Base-by-base conservation (phyloP, 2,888 invertebrate species). In the Synanthedon myopaeformis region DNA sequence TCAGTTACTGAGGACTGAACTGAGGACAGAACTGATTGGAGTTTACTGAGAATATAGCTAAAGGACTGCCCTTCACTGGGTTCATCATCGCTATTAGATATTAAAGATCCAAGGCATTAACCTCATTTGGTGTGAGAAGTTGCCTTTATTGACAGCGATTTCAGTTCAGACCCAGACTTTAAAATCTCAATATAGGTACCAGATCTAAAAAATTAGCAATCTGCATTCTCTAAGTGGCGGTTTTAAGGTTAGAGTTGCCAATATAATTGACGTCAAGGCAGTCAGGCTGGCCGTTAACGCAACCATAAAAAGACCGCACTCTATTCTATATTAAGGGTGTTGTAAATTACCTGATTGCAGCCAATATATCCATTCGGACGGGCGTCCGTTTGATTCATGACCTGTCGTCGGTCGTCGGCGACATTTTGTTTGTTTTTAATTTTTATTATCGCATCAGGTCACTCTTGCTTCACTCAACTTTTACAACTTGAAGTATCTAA, bases 281-380 rank as follows among this genome's bases (percentile, higher is more conserved):
- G 69, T 70, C 65, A 67, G 62, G 63, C 61, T 60, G 61, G 59
- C 66, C 63, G 70, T 67, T 68, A 68, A 64, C 63, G 58, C 53
- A 49, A 17, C 60, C 54, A 68, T 75, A 74, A 73, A 75, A 58
- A 60, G 54, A 59, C 61, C 58, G 64, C 61, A 64, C 60, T 64
- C 66, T 62, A 66, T 64, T 64, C 59, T 58, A 62, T 60, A 59
- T 48, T 51, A 41, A 48, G 58, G 65, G 69, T 58, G 72, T 60
- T 68, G 72, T 75, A 74, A 72, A 72, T 79, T 70, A 79, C 60
- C 58, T 58, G 70, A 76, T 77, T 74, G 76, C 72, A 62, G 67
- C 65, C 74, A 69, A 74, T 78, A 79, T 77, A 79, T 69, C 66
- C 62, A 61, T 59, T 63, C 61, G 57, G 62, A 48, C 56, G 49